These are phyloP conservation scores for Rhodophaea formosa DNA, from an alignment of 2,888 invertebrate genomes.

Conservation along the genomic window DNA sequence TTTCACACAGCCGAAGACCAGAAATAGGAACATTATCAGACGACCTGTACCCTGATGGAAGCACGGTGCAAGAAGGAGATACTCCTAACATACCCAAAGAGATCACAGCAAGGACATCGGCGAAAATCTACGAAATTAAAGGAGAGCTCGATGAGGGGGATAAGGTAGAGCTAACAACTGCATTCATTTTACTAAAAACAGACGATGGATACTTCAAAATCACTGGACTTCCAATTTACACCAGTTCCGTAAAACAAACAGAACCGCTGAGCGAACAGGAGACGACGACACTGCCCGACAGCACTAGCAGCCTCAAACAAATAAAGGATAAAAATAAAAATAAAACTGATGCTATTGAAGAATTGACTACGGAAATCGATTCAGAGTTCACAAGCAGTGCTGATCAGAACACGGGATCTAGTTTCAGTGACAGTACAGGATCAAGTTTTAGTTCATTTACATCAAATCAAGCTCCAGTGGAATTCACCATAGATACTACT, in stretches of 20 bases:
- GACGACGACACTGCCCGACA: constrained; percentile 21
- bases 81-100: constrained; percentile 5
- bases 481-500: constrained; percentile 1
- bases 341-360: constrained; percentile 2
- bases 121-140: constrained; percentile 11
- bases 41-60: constrained; percentile 40
- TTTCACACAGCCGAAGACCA: constrained; percentile 37
- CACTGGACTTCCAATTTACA: constrained; percentile 15
- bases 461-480: background rate
- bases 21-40: background rate
- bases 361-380: background rate
- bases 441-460: too few species aligned
- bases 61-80: constrained; percentile 28
- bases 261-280: background rate
- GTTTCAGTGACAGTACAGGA: background rate
- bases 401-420: background rate
- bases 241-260: constrained; percentile 2
- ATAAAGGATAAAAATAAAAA: background rate
- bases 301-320: constrained; percentile 17
- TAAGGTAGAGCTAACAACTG: constrained; percentile 12
- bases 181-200: constrained; percentile 13
- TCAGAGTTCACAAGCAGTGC: background rate
- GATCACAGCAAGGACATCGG: background rate
- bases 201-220: constrained; percentile 12
- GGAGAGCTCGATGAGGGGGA: background rate